phyloP scores from a whole-genome alignment of 2,888 invertebrate species.

The Lochmaea crataegi region DNA sequence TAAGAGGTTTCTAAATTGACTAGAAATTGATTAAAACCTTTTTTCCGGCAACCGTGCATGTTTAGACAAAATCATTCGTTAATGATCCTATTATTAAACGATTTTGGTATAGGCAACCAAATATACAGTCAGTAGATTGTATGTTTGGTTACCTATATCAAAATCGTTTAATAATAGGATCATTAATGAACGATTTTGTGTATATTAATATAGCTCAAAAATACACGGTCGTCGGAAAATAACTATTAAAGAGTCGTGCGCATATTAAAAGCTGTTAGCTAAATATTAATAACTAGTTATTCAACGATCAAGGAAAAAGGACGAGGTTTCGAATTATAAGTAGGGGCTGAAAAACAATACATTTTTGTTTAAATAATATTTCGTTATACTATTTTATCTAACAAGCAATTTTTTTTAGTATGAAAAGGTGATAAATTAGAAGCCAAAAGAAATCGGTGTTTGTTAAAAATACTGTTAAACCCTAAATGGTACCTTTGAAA shows the following conservation, averaged over 20 bases:
- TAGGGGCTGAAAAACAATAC: slow-evolving; percentile 68
- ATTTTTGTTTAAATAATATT: slow-evolving; percentile 13
- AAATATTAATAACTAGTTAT: slow-evolving; percentile 55
- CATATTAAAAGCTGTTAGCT: slow-evolving; percentile 44
- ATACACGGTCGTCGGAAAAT: no score
- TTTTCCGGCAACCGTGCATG: no score
- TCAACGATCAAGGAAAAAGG: slow-evolving; percentile 70
- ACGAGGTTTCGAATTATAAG: slow-evolving; percentile 72
- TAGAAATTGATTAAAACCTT: neutral
- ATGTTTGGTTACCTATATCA: neutral
- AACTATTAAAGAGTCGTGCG: neutral
- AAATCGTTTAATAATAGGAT: no score
- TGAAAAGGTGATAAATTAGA: slow-evolving; percentile 8
- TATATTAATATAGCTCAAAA: no score
- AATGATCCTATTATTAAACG: no score
- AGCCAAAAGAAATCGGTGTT: slow-evolving; percentile 14
- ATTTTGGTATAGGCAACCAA: no score
- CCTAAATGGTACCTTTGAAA: slow-evolving; percentile 61
- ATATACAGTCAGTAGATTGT: no score
- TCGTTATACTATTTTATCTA: slow-evolving; percentile 55
- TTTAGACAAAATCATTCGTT: no score
- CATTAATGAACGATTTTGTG: no score
- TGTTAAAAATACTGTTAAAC: slow-evolving; percentile 38
- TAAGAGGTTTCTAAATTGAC: neutral
- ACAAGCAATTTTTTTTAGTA: slow-evolving; percentile 23